Evolutionary conservation across 2,888 invertebrate genomes (phyloP).

Genomic region (Polydrusus tereticollis): DNA sequence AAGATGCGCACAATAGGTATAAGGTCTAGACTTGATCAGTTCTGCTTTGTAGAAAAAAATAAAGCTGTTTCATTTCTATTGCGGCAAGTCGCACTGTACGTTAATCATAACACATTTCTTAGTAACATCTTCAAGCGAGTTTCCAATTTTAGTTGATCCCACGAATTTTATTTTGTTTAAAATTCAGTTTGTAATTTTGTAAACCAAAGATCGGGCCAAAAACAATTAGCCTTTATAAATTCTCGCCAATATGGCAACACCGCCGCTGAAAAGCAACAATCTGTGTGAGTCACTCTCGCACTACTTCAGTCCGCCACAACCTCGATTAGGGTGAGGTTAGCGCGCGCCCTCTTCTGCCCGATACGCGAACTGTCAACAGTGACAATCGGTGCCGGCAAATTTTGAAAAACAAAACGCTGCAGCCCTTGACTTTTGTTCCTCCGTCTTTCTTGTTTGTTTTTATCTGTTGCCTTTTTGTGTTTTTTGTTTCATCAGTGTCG

Average conservation of each 20-base stretch:
- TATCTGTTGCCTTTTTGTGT: slow-evolving; percentile 32
- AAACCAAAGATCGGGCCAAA: too few species aligned
- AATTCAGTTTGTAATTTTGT: too few species aligned
- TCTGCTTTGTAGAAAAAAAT: too few species aligned
- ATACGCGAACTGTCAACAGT: slow-evolving; percentile 56
- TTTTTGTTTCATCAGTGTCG: slow-evolving; percentile 34
- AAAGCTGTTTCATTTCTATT: too few species aligned
- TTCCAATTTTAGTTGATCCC: too few species aligned
- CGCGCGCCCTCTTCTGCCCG: slow-evolving; percentile 52
- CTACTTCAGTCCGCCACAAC: slow-evolving; percentile 58
- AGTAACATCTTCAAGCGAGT: too few species aligned
- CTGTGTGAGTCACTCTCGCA: slow-evolving; percentile 54
- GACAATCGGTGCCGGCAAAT: slow-evolving; percentile 50
- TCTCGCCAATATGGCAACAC: slow-evolving; percentile 31
- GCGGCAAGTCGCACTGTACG: too few species aligned
- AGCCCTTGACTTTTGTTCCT: slow-evolving; percentile 25
- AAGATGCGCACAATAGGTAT: too few species aligned
- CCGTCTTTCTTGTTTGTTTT: slow-evolving; percentile 36
- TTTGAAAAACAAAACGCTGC: slow-evolving; percentile 29
- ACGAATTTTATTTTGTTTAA: too few species aligned
- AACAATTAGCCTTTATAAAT: too few species aligned
- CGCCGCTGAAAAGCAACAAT: slow-evolving; percentile 57
- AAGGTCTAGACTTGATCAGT: too few species aligned
- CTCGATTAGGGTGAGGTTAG: slow-evolving; percentile 55
- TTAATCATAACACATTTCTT: too few species aligned